phyloP scores from a whole-genome alignment of 2,113 vertebrate genomes.

The Desmodus rotundus region DNA sequence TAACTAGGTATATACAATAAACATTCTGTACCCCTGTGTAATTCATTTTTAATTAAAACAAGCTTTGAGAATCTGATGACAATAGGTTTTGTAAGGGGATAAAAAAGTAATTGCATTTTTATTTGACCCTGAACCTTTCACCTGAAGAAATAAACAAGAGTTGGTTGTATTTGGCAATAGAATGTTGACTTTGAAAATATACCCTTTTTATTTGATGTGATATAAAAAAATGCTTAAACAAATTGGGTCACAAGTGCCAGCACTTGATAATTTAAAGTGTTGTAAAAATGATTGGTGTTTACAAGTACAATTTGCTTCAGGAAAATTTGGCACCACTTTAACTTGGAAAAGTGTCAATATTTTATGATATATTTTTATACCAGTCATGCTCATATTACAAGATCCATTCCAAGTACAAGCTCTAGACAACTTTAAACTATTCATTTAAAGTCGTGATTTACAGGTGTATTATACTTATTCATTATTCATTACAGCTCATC shows the following conservation, averaged over 20 bases:
- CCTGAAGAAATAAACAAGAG: slow-evolving; percentile 47
- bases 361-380: slow-evolving; percentile 21
- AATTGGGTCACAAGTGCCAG: slow-evolving; percentile 32
- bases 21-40: background rate
- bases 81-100: background rate
- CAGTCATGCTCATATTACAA: background rate
- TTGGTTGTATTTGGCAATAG: slow-evolving; percentile 45
- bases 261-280: slow-evolving; percentile 52
- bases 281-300: slow-evolving; percentile 66
- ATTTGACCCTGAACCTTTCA: slow-evolving; percentile 44
- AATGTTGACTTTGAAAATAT: slow-evolving; percentile 63
- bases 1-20: background rate
- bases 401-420: background rate
- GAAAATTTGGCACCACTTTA: slow-evolving; percentile 55
- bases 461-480: background rate
- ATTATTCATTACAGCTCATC: background rate
- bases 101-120: background rate
- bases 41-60: slow-evolving; percentile 27
- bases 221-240: slow-evolving; percentile 49
- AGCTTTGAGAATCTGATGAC: slow-evolving; percentile 37
- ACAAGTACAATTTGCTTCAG: slow-evolving; percentile 53
- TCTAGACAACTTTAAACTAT: background rate
- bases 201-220: slow-evolving; percentile 45
- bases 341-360: slow-evolving; percentile 49
- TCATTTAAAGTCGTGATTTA: slow-evolving; percentile 23